Evolutionary conservation across 2,113 vertebrate genomes (phyloP).

Genomic region (Cheirogaleus medius): DNA sequence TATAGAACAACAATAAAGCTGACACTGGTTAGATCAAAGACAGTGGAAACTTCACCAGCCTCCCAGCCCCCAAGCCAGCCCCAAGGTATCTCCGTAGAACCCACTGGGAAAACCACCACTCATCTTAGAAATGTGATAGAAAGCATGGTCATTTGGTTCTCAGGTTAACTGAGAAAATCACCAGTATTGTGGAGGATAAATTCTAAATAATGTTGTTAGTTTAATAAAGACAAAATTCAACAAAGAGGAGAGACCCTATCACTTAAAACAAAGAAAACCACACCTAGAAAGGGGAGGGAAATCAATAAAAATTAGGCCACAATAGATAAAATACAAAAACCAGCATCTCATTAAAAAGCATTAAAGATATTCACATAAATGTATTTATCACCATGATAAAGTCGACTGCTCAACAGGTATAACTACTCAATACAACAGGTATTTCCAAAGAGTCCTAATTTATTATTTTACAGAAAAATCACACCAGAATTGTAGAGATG

Average conservation of each 20-base stretch:
- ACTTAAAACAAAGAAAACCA: constrained; percentile 20
- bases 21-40: neutral
- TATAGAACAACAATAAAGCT: neutral
- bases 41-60: neutral
- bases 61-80: neutral
- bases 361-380: neutral
- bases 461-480: neutral
- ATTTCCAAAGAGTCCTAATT: neutral
- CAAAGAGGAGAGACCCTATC: neutral
- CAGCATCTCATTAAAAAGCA: constrained; percentile 31
- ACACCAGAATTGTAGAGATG: neutral
- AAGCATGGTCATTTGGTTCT: neutral
- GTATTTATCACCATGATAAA: neutral
- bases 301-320: neutral
- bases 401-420: neutral
- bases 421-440: neutral
- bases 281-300: neutral
- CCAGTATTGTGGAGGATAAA: neutral
- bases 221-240: constrained; percentile 48
- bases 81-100: neutral
- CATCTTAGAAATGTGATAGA: neutral
- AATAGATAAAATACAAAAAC: neutral
- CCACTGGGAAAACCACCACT: neutral
- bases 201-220: constrained; percentile 14
- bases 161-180: neutral